A percentile compares a stretch with the other conserved stretches of the same genome.
phyloP scores from a whole-genome alignment of 92 coral and sea anemone genomes.

The Pocillopora meandrina region DNA sequence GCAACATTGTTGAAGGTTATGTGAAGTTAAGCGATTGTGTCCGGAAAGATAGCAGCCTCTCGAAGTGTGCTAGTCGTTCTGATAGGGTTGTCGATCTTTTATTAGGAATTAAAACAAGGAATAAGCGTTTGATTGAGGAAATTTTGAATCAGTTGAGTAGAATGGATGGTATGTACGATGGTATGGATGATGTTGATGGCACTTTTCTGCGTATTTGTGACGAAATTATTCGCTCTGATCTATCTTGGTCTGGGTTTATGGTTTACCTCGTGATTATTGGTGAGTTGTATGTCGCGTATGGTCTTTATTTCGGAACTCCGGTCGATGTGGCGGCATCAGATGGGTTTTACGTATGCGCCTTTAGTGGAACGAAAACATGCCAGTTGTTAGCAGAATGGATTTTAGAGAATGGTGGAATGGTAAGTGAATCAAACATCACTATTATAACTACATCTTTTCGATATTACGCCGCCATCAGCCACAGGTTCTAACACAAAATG shows the following conservation, averaged over 20 bases:
- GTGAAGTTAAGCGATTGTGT: background rate
- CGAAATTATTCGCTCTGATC: background rate
- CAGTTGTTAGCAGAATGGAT: constrained; percentile 1
- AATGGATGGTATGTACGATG: background rate
- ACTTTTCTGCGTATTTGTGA: background rate
- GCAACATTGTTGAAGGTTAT: background rate
- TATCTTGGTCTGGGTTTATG: background rate
- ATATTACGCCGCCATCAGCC: background rate
- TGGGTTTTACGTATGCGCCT: background rate
- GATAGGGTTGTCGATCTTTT: background rate
- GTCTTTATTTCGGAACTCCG: background rate
- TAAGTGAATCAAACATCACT: background rate
- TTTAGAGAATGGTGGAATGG: constrained; percentile 1
- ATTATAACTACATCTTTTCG: too few species aligned
- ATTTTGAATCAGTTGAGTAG: background rate
- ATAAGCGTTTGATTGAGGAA: constrained; percentile 1
- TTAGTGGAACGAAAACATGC: background rate
- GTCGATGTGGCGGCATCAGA: background rate
- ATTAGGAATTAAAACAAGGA: background rate
- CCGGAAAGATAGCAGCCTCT: background rate
- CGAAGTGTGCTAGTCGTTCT: background rate
- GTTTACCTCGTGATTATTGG: constrained; percentile 3
- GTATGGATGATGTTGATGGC: too few species aligned
- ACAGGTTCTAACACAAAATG: too few species aligned
- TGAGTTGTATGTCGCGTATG: background rate